A percentile compares a stretch with the other conserved stretches of the same genome.
Evolutionary conservation across 2,113 vertebrate genomes (phyloP).

Genomic region (Cyrtonyx montezumae): DNA sequence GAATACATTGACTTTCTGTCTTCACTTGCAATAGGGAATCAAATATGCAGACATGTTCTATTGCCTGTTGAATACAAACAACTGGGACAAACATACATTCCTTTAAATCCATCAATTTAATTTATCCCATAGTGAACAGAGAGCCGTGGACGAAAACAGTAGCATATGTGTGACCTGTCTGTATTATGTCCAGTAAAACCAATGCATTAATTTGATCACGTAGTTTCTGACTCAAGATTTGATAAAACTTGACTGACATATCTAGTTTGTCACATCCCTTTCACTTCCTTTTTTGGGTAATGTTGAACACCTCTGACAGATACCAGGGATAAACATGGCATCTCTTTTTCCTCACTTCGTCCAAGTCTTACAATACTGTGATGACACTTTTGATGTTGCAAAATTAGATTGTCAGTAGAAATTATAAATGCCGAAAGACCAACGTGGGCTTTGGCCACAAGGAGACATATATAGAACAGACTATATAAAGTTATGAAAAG

Average conservation of each 20-base stretch:
- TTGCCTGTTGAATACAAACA: neutral
- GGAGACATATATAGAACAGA: neutral
- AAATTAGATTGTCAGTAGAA: slow-evolving; percentile 31
- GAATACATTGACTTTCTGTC: neutral
- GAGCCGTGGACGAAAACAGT: neutral
- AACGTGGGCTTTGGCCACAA: neutral
- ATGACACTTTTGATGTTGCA: neutral
- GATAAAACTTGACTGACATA: neutral
- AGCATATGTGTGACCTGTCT: neutral
- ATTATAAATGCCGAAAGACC: neutral
- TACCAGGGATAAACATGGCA: neutral
- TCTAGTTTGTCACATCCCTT: neutral
- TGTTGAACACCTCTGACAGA: neutral
- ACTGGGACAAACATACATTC: accelerated
- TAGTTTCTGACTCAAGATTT: slow-evolving; percentile 7
- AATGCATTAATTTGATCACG: neutral
- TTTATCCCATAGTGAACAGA: neutral
- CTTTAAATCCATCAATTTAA: neutral
- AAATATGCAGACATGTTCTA: neutral
- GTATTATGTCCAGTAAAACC: neutral
- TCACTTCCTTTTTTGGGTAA: neutral
- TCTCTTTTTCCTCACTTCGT: neutral
- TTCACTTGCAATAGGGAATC: neutral
- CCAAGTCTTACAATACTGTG: neutral
- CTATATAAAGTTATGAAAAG: neutral